Conservation (phyloP, 2,797 vertebrate species). For the Siniperca scherzeri region DNA sequence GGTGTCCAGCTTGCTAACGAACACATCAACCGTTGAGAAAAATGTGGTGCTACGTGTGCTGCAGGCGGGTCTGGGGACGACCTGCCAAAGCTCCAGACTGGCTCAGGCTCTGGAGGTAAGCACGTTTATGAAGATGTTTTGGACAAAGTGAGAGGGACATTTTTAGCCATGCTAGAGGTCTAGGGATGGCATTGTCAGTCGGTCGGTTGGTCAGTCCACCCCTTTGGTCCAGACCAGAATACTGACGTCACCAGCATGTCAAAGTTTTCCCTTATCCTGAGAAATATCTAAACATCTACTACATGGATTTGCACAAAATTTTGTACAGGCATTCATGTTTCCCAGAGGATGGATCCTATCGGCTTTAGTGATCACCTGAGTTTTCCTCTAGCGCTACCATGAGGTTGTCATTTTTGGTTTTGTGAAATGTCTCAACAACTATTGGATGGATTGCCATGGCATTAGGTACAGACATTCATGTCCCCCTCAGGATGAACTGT, state of each 20-base stretch:
- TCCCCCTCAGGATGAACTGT: not conserved
- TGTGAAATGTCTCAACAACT: not conserved
- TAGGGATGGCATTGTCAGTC: not conserved
- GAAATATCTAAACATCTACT: not conserved
- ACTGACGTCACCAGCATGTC: not conserved
- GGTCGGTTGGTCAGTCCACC: not conserved
- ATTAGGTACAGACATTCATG: not conserved
- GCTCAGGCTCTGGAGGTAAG: constrained; percentile 85
- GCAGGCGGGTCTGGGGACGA: constrained; percentile 81
- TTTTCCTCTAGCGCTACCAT: not conserved
- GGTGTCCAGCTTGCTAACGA: constrained; percentile 74
- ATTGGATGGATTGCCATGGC: not conserved
- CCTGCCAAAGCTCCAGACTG: constrained; percentile 71
- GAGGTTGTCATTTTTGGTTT: not conserved
- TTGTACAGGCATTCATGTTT: not conserved
- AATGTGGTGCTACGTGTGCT: constrained; percentile 83
- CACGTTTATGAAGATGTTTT: not conserved
- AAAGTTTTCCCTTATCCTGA: not conserved
- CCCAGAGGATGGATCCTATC: not conserved
- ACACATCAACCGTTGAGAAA: constrained; percentile 51
- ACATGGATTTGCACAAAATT: not conserved
- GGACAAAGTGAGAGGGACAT: not conserved
- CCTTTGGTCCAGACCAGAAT: not conserved
- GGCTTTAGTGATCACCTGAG: not conserved
- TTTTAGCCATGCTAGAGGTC: not conserved